These are phyloP conservation scores for Paralichthys olivaceus DNA, from an alignment of 2,113 vertebrate species.

Conservation along the genomic window DNA sequence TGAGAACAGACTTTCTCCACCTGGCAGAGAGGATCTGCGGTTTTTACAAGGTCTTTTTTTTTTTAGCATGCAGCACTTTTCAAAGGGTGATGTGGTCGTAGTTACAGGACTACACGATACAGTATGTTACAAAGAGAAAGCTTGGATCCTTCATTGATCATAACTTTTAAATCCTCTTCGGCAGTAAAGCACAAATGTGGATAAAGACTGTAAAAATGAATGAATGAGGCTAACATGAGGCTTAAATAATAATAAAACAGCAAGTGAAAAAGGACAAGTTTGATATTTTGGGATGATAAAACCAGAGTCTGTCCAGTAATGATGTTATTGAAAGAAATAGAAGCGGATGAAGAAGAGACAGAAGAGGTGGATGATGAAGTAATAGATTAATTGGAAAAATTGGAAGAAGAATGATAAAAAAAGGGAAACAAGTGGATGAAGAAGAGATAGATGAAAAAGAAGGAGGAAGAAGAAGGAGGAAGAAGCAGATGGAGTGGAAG, in stretches of 20 bases:
- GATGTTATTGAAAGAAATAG: too few relatives aligned
- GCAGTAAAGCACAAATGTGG: neutral
- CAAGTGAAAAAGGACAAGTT: neutral
- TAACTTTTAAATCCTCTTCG: slow-evolving; percentile 19
- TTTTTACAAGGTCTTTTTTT: slow-evolving; percentile 1
- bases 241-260: neutral
- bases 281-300: too few relatives aligned
- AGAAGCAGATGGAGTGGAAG: neutral
- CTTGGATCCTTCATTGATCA: neutral
- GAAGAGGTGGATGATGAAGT: neutral
- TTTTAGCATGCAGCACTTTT: slow-evolving; percentile 6
- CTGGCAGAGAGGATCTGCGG: slow-evolving; percentile 8
- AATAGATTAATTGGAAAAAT: neutral
- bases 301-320: too few relatives aligned
- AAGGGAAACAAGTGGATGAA: neutral
- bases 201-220: neutral
- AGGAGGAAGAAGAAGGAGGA: too few relatives aligned
- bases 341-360: neutral
- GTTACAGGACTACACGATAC: neutral
- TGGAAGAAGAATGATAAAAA: too few relatives aligned
- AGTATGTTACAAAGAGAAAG: slow-evolving; percentile 6
- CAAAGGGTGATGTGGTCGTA: neutral
- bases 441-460: too few relatives aligned
- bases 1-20: slow-evolving; percentile 33
- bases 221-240: neutral